These are phyloP conservation scores for Pogonocichla stellata DNA, from an alignment of 2,113 vertebrate species.

Conservation along the genomic window DNA sequence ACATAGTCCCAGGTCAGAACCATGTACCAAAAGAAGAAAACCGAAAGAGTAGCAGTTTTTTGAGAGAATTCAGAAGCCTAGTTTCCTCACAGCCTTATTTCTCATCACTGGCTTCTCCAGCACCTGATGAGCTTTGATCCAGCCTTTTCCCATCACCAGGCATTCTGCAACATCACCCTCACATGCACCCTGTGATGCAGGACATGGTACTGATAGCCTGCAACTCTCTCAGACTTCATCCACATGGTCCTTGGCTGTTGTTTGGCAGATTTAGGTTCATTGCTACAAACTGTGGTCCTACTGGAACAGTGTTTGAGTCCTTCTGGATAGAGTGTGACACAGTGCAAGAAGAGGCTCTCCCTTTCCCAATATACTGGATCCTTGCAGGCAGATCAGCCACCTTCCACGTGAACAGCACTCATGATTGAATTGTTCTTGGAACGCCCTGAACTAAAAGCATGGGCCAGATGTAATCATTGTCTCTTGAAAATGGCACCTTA, in stretches of 20 bases:
- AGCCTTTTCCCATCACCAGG: neutral
- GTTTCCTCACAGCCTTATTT: neutral
- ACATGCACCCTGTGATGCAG: neutral
- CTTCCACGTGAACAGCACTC: fast-evolving
- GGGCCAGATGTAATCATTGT: neutral
- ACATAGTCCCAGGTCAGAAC: neutral
- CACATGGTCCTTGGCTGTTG: neutral
- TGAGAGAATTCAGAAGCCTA: neutral
- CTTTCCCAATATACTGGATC: neutral
- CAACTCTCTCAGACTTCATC: neutral
- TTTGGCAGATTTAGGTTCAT: neutral
- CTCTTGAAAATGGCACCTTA: neutral
- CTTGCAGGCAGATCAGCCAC: neutral
- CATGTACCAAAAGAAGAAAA: neutral
- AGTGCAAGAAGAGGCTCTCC: neutral
- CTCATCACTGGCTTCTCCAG: neutral
- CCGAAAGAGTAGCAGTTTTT: neutral
- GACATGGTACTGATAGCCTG: neutral
- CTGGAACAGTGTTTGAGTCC: neutral
- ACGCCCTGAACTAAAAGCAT: neutral
- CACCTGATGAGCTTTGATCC: neutral
- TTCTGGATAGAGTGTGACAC: neutral
- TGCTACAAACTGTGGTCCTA: neutral
- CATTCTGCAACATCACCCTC: neutral
- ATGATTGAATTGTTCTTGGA: neutral